Conservation (phyloP, 1,140 invertebrate genomes). For the Heliconius eleuchia region DNA sequence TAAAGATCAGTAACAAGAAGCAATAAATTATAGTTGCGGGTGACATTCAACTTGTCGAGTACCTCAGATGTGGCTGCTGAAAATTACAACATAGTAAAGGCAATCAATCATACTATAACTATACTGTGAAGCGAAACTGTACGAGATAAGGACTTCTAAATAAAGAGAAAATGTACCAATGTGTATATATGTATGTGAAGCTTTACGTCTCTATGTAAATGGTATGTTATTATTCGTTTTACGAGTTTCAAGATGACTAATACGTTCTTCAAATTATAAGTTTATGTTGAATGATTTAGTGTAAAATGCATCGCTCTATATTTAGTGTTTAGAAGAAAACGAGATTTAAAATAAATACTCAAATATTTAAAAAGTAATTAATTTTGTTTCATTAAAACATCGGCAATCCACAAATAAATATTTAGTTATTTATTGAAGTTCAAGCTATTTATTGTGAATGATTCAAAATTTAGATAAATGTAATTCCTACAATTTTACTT, state of each 20-base stretch:
- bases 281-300: not conserved
- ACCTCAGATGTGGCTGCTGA: constrained; percentile 30
- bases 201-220: constrained; percentile 8
- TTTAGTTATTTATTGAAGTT: not conserved
- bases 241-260: constrained; percentile 17
- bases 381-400: not conserved
- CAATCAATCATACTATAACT: constrained; percentile 32
- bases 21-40: constrained; percentile 34
- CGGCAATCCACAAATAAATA: not conserved
- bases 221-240: constrained; percentile 16
- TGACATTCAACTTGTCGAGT: constrained; percentile 33
- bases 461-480: no score
- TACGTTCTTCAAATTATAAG: not conserved
- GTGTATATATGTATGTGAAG: not conserved
- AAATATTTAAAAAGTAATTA: not conserved
- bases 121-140: constrained; percentile 7
- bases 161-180: not conserved
- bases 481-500: no score
- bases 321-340: not conserved
- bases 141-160: not conserved
- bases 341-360: not conserved
- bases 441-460: no score
- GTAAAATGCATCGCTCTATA: not conserved
- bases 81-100: constrained; percentile 28
- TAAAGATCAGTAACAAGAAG: constrained; percentile 35